phyloP scores from a whole-genome alignment of 2,888 invertebrate genomes.

The Scaptomyza parva region DNA sequence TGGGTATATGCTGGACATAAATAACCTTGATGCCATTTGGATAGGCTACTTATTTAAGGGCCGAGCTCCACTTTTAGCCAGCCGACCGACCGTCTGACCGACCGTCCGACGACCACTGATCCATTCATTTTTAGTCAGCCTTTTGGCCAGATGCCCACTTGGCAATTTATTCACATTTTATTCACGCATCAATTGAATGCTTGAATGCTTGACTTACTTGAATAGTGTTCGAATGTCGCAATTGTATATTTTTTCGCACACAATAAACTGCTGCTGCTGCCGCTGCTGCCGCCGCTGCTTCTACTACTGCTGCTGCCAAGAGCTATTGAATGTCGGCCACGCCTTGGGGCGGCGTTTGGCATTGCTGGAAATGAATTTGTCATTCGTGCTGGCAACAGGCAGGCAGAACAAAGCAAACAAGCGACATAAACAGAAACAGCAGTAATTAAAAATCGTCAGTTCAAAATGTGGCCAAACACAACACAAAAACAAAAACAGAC shows the following conservation, averaged over 20 bases:
- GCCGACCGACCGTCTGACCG: no score
- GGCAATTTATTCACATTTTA: conserved; percentile 62
- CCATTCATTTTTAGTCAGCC: conserved; percentile 14
- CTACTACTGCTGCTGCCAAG: conserved; percentile 13
- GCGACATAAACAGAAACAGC: conserved; percentile 37
- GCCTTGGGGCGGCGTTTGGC: conserved; percentile 39
- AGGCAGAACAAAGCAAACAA: conserved; percentile 13
- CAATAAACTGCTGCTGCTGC: conserved; percentile 13
- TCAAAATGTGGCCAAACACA: conserved; percentile 26
- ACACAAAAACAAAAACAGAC: conserved; percentile 21
- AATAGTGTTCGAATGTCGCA: conserved; percentile 21
- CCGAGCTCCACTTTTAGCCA: conserved; percentile 19
- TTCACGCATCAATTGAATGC: conserved; percentile 49
- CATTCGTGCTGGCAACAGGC: conserved; percentile 25
- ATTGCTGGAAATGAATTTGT: conserved; percentile 72
- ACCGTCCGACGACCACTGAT: conserved; percentile 11
- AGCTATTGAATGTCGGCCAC: conserved; percentile 34
- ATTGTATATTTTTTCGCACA: conserved; percentile 20
- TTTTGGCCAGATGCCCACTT: conserved; percentile 48
- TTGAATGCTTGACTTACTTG: conserved; percentile 21
- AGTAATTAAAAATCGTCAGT: conserved; percentile 71
- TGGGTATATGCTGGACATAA: conserved; percentile 33
- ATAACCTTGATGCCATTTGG: conserved; percentile 68
- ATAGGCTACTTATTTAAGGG: conserved; percentile 53
- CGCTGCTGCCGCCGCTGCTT: no score